Evolutionary conservation across 2,113 vertebrate genomes (phyloP).

Genomic region (Istiophorus platypterus): DNA sequence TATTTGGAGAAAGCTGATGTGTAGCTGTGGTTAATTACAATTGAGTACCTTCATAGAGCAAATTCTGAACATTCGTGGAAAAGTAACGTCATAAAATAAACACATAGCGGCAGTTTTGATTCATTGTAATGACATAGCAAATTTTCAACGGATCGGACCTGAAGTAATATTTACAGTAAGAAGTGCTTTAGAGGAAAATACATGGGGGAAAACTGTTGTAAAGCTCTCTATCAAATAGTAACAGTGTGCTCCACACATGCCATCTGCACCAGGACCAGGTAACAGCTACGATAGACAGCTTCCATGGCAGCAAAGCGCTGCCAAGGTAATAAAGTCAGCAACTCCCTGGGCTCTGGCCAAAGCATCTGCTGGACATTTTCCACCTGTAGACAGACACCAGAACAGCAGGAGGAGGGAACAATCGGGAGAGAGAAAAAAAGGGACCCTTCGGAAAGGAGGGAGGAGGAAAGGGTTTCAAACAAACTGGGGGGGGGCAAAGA

Average conservation of each 20-base stretch:
- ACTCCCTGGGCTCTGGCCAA: conserved; percentile 38
- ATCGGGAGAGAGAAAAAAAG: neutral
- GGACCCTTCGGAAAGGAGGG: neutral
- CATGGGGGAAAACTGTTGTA: conserved; percentile 11
- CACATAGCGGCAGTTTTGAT: neutral
- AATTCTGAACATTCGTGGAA: neutral
- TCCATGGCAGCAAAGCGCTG: conserved; percentile 50
- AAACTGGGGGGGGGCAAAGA: conserved; percentile 5
- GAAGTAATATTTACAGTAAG: neutral
- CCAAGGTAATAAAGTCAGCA: conserved; percentile 43
- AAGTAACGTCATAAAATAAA: neutral
- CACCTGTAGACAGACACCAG: conserved; percentile 51
- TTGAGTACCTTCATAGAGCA: neutral
- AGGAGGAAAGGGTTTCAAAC: neutral
- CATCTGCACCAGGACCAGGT: conserved; percentile 44
- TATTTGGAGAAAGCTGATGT: neutral
- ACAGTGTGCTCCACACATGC: neutral
- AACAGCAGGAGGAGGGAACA: neutral
- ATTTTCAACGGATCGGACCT: neutral
- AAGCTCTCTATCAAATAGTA: neutral
- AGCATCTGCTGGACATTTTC: conserved; percentile 55
- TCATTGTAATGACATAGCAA: neutral
- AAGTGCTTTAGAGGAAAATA: neutral
- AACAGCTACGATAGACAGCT: conserved; percentile 8
- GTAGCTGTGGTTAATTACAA: neutral